Percentiles rank a stretch among this genome's conserved stretches.
Evolutionary conservation across 2,797 vertebrate species (phyloP).

Genomic region (Zalophus californianus): DNA sequence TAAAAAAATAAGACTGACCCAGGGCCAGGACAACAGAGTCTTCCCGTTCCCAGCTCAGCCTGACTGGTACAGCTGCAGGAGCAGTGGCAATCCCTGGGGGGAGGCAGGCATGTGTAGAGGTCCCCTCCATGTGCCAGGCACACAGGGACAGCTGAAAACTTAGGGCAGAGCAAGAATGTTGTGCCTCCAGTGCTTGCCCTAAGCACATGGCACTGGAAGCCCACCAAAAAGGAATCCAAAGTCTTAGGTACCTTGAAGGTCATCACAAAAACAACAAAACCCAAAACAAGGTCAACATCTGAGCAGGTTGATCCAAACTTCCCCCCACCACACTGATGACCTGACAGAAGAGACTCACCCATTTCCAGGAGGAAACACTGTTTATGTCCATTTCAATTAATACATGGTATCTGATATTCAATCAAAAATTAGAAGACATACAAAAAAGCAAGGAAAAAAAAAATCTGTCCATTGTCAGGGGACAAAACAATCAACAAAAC

Average conservation of each 20-base stretch:
- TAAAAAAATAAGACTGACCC: no score
- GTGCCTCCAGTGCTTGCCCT: not conserved
- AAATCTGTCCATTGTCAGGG: not conserved
- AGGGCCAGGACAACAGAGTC: no score
- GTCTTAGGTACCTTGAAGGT: not conserved
- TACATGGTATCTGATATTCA: not conserved
- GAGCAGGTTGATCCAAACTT: not conserved
- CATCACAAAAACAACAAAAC: not conserved
- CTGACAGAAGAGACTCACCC: not conserved
- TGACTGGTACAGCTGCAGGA: not conserved
- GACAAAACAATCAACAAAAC: not conserved
- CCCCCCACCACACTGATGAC: not conserved
- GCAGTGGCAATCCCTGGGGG: rapidly evolving
- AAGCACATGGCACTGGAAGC: not conserved
- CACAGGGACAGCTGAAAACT: not conserved
- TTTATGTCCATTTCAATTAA: not conserved
- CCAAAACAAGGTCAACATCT: not conserved
- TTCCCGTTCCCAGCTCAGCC: not conserved
- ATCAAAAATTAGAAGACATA: not conserved
- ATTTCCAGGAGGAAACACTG: not conserved
- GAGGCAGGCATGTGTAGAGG: not conserved
- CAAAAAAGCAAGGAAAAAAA: not conserved
- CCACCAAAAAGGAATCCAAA: not conserved
- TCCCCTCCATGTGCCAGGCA: not conserved
- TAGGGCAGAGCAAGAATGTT: not conserved